phyloP scores from a whole-genome alignment of 2,888 invertebrate species.

The Drosophila barbarae region DNA sequence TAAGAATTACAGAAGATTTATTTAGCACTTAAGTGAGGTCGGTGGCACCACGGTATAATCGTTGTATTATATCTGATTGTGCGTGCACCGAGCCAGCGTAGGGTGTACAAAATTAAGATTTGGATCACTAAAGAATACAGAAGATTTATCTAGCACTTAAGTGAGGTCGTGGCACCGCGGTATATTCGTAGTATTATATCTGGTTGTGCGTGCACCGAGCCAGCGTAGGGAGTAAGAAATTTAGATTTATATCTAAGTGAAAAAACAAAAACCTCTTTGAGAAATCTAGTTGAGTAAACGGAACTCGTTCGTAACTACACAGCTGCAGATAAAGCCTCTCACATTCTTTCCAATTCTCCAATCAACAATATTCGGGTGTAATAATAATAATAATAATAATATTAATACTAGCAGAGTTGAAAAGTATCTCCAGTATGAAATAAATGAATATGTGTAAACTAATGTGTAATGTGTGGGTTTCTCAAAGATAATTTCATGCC shows the following conservation, averaged over 20 bases:
- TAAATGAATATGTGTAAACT: not conserved
- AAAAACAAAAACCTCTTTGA: not conserved
- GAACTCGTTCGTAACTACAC: not conserved
- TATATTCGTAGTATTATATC: slow-evolving; percentile 29
- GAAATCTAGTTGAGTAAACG: not conserved
- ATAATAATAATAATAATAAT: not conserved
- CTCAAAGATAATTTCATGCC: too few species aligned
- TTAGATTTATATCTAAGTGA: slow-evolving; percentile 10
- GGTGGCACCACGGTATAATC: slow-evolving; percentile 22
- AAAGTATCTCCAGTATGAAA: not conserved
- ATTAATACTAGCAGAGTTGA: not conserved
- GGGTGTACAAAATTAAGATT: slow-evolving; percentile 4
- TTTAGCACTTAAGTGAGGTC: slow-evolving; percentile 13
- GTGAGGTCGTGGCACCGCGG: slow-evolving; percentile 12
- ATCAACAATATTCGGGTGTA: slow-evolving; percentile 7
- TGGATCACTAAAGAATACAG: not conserved
- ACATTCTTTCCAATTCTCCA: not conserved
- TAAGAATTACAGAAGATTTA: slow-evolving; percentile 8
- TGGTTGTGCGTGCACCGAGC: slow-evolving; percentile 23
- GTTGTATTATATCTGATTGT: slow-evolving; percentile 26
- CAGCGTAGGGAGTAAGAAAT: slow-evolving; percentile 18
- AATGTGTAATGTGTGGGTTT: not conserved
- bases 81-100: slow-evolving; percentile 26
- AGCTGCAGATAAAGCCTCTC: not conserved
- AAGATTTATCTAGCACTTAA: slow-evolving; percentile 19